Evolutionary conservation across 2,888 invertebrate species (phyloP), one percentile per base, ranked within the genome.

Genomic region (Uloborus plumipes): DNA sequence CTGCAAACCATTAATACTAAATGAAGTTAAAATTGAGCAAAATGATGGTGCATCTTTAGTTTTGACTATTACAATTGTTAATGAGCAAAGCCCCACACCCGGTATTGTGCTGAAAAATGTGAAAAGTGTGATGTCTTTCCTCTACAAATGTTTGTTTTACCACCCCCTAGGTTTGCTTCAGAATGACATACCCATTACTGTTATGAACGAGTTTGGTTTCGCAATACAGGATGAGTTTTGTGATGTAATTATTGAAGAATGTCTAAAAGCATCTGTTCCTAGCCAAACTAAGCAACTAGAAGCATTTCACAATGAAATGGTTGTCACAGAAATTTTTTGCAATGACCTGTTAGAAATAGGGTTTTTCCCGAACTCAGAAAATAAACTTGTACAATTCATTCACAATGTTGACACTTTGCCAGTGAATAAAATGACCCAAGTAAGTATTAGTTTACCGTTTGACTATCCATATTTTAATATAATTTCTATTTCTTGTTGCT

Each of bases 231-330:
- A 91, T 75, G 91, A 92, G 64, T 92, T 95, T 86, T 91, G 93
- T 26, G 91, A 92, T 20, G 88, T 92, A 20, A 89, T 96, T 53
- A 92, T 94, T 3, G 92, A 93, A 84, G 92, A 94, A 86, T 95
- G 95, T 87, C 91, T 96, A 13, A 90, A 92, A 67, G 91, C 92
- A 85, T 93, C 94, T 0, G 93, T 96, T 87, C 96, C 96, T 0
- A 93, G 92, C 85, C 94, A 92, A 69, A 92, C 92, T 85, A 92
- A 92, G 74, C 94, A 94, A 85, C 90, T 95, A 81, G 91, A 93
- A 85, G 91, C 90, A 20, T 95, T 94, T 86, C 90, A 90, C 4
- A 90, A 90, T 31, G 91, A 94, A 1, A 92, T 93, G 26, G 89
- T 91, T 3, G 92, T 92, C 86, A 93, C 94, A 53, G 89, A 91